Conservation (phyloP, 2,113 vertebrate species). For the Stigmatopora argus region DNA sequence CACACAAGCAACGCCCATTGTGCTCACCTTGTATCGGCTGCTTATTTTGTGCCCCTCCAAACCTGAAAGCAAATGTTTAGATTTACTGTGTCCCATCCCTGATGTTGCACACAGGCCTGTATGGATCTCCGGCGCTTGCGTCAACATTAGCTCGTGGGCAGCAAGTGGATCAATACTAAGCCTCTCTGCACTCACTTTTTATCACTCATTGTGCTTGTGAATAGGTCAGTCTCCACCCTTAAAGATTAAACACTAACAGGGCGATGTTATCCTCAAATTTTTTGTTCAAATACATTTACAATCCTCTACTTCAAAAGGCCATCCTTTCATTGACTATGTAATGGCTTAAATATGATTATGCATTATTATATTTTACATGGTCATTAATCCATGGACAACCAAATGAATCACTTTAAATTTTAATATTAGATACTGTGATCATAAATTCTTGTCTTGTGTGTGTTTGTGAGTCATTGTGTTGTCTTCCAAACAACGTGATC, state of each 20-base stretch:
- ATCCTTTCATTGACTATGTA: background rate
- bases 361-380: background rate
- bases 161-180: constrained; percentile 58
- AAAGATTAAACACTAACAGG: background rate
- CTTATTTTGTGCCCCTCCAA: constrained; percentile 42
- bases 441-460: background rate
- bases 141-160: constrained; percentile 60
- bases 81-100: constrained; percentile 46
- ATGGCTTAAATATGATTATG: background rate
- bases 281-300: background rate
- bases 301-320: background rate
- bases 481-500: background rate
- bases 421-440: background rate
- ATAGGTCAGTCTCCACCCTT: background rate
- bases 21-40: constrained; percentile 32
- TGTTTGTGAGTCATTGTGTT: background rate
- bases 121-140: constrained; percentile 50
- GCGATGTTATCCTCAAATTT: background rate
- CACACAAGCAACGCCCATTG: constrained; percentile 15
- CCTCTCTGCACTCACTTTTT: constrained; percentile 8
- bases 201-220: constrained; percentile 4
- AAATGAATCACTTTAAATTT: background rate
- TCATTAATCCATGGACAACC: background rate
- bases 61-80: constrained; percentile 67
- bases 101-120: constrained; percentile 46